Conservation (phyloP, 2,797 vertebrate genomes). For the Phataginus tetradactyla region DNA sequence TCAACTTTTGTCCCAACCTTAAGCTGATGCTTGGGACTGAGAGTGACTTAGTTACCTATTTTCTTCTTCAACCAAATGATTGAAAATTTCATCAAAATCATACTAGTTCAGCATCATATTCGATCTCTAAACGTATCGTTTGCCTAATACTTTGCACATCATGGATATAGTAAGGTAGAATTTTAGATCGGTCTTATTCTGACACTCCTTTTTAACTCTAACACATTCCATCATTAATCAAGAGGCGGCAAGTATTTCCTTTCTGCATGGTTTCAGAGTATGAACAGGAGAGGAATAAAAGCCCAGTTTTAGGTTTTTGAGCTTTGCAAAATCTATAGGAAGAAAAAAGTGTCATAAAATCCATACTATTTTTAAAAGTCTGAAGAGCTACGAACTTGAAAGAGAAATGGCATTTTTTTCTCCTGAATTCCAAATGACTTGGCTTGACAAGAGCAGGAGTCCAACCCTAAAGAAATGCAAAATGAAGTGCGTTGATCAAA, state of each 20-base stretch:
- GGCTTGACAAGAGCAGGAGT: not conserved
- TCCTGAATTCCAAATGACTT: slow-evolving; percentile 14
- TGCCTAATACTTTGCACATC: not conserved
- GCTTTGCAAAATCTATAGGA: not conserved
- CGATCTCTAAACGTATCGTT: not conserved
- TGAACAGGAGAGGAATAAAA: not conserved
- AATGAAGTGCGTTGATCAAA: not conserved
- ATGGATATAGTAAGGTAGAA: not conserved
- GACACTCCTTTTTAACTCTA: not conserved
- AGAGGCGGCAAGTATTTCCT: not conserved
- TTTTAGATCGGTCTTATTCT: not conserved
- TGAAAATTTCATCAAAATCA: not conserved
- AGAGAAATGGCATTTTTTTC: not conserved
- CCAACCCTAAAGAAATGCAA: not conserved
- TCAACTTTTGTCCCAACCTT: not conserved
- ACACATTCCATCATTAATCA: not conserved
- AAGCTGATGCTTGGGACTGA: not conserved
- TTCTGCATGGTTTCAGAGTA: not conserved
- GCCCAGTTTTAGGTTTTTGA: not conserved
- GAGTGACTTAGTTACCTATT: not conserved
- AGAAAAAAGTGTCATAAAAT: not conserved
- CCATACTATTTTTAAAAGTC: not conserved
- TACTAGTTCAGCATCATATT: not conserved
- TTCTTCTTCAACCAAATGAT: not conserved
- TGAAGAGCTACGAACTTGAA: not conserved